Evolutionary conservation across 2,113 vertebrate species (phyloP).

Genomic region (Sinosuthora webbiana): DNA sequence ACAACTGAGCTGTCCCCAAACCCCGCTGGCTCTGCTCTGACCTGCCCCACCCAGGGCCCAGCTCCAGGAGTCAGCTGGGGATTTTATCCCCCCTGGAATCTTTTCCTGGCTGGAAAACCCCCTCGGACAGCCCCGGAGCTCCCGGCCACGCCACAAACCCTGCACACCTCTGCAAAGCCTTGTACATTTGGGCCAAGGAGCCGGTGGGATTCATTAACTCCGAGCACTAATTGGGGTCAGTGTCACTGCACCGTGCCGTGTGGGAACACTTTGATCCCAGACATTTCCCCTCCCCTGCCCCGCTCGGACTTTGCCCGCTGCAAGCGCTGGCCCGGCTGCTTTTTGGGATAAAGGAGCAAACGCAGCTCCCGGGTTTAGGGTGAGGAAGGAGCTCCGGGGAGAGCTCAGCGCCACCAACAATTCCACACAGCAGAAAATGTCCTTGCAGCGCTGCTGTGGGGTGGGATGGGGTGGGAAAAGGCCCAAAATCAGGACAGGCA

Average conservation of each 20-base stretch:
- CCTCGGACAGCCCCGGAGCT: not conserved
- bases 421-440: rapidly evolving
- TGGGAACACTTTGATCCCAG: not conserved
- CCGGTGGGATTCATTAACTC: not conserved
- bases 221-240: not conserved
- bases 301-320: rapidly evolving
- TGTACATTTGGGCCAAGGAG: not conserved
- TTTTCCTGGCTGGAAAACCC: not conserved
- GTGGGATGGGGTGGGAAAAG: not conserved
- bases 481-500: not conserved
- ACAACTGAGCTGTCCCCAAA: not conserved
- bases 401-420: not conserved
- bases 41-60: not conserved
- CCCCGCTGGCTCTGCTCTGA: not conserved
- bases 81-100: not conserved
- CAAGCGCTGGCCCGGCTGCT: not conserved
- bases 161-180: rapidly evolving
- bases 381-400: not conserved
- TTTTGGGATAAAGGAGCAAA: not conserved
- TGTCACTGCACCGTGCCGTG: not conserved
- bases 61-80: not conserved
- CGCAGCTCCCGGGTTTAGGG: rapidly evolving
- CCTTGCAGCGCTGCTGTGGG: not conserved
- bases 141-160: rapidly evolving
- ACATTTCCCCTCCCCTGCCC: not conserved